phyloP scores from a whole-genome alignment of 2,797 vertebrate species.

The Propithecus perrieri region DNA sequence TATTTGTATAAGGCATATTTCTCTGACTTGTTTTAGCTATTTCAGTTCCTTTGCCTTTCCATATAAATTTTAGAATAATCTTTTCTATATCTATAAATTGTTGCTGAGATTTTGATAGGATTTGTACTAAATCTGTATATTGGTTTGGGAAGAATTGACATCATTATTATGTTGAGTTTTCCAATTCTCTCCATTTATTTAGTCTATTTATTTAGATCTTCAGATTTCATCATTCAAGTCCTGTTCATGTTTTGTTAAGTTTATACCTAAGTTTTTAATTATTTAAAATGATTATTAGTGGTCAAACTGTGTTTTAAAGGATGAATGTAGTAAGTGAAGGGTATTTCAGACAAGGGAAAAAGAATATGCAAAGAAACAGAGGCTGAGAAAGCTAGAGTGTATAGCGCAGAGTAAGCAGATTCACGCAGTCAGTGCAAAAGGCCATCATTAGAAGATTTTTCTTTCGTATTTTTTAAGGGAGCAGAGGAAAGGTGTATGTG shows the following conservation, averaged over 20 bases:
- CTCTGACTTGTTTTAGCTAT: neutral
- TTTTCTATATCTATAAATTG: neutral
- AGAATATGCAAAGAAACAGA: neutral
- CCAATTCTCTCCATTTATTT: neutral
- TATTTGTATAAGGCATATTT: neutral
- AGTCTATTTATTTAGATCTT: neutral
- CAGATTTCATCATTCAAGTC: neutral
- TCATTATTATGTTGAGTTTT: neutral
- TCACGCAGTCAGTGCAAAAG: neutral
- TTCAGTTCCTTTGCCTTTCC: neutral
- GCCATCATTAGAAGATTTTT: neutral
- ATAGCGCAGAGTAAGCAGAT: neutral
- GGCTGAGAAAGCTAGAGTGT: neutral
- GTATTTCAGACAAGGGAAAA: neutral
- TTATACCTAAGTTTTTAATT: neutral
- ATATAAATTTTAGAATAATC: neutral
- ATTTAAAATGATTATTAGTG: neutral
- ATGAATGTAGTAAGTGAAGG: neutral
- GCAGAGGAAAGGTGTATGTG: neutral
- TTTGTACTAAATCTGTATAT: neutral
- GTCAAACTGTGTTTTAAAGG: neutral
- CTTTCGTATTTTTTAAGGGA: neutral
- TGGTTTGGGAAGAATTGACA: neutral
- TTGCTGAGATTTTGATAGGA: neutral
- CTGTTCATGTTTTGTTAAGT: neutral